phyloP scores from a whole-genome alignment of 2,113 vertebrate genomes.

The Crotalus horridus region DNA sequence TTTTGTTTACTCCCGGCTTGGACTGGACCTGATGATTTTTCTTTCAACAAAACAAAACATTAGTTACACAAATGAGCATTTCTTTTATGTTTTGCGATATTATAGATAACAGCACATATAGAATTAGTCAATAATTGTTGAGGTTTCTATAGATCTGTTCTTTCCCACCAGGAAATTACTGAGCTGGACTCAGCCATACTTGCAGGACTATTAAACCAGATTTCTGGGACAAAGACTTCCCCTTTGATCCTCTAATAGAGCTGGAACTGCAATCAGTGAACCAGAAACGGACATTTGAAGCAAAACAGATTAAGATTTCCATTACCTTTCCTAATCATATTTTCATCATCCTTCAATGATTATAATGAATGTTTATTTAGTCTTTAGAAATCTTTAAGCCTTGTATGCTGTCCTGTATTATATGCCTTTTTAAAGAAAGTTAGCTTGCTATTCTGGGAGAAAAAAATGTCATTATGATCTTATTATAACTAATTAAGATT shows the following conservation, averaged over 20 bases:
- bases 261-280: background rate
- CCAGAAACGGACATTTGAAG: background rate
- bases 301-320: background rate
- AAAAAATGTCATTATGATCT: background rate
- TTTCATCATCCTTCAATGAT: background rate
- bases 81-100: background rate
- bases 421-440: background rate
- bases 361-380: background rate
- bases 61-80: background rate
- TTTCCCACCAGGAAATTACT: background rate
- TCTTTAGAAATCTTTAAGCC: background rate
- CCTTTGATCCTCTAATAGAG: background rate
- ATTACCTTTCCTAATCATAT: background rate
- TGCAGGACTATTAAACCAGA: background rate
- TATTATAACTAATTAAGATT: constrained; percentile 1
- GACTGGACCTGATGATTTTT: too few species aligned
- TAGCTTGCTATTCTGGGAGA: background rate
- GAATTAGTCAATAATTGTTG: background rate
- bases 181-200: background rate
- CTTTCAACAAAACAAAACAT: background rate
- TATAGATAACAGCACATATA: background rate
- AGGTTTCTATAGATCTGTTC: background rate
- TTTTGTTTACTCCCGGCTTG: too few species aligned
- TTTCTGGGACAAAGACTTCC: background rate
- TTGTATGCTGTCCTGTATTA: background rate